Conservation (phyloP, 2,113 vertebrate species). For the Arizona elegans region DNA sequence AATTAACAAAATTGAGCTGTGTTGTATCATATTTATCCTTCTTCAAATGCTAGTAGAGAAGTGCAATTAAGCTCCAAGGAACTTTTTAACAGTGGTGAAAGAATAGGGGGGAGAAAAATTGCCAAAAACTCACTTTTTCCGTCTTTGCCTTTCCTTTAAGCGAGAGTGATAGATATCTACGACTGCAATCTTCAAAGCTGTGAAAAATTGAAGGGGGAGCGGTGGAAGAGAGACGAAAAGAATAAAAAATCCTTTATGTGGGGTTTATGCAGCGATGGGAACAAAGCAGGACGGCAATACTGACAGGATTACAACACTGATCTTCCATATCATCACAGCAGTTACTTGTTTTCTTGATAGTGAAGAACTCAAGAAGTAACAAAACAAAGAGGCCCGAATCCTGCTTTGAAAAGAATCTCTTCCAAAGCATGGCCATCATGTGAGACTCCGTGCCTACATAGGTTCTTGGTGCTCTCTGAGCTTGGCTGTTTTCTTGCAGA, state of each 20-base stretch:
- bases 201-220: background rate
- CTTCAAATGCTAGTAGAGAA: background rate
- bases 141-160: slow-evolving; percentile 91
- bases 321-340: slow-evolving; percentile 12
- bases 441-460: background rate
- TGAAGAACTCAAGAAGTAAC: slow-evolving; percentile 16
- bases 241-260: background rate
- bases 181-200: slow-evolving; percentile 95
- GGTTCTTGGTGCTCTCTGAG: background rate
- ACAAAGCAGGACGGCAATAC: too few relatives aligned
- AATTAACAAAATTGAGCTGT: too few relatives aligned
- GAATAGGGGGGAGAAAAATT: background rate
- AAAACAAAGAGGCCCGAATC: background rate
- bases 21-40: background rate
- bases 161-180: slow-evolving; percentile 98
- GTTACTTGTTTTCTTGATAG: background rate
- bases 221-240: slow-evolving; percentile 32
- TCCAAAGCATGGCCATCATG: background rate
- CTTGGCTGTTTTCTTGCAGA: background rate
- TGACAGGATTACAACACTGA: background rate
- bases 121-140: slow-evolving; percentile 88
- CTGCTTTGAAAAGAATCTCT: background rate
- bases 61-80: background rate
- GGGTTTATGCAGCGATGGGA: background rate
- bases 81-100: background rate